Evolutionary conservation across 64 coral and sea anemone genomes (phyloP).

Genomic region (Hydrozoanthus tunicans): DNA sequence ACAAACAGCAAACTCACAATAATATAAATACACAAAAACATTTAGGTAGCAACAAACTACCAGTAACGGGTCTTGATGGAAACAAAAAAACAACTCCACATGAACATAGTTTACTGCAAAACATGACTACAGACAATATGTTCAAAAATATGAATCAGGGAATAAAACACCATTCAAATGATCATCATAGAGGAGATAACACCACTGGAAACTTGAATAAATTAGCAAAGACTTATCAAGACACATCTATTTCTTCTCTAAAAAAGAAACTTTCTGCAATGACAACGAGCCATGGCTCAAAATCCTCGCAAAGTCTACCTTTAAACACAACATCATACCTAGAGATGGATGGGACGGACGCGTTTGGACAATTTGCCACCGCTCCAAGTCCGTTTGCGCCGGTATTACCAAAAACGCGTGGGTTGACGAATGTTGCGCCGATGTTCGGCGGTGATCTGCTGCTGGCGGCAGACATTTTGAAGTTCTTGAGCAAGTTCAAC

Average conservation of each 20-base stretch:
- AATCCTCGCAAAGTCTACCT: neutral
- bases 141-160: neutral
- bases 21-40: neutral
- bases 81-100: neutral
- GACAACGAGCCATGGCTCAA: neutral
- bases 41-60: neutral
- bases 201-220: slow-evolving; percentile 14
- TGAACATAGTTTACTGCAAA: neutral
- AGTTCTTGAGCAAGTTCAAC: slow-evolving; percentile 24
- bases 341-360: neutral
- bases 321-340: neutral
- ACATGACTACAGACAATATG: neutral
- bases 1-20: neutral
- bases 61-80: neutral
- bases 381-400: slow-evolving; percentile 56
- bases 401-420: slow-evolving; percentile 31
- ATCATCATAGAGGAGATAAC: neutral
- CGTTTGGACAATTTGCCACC: slow-evolving; percentile 3
- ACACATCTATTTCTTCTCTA: slow-evolving; percentile 36
- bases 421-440: slow-evolving; percentile 28
- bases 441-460: slow-evolving; percentile 61
- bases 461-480: slow-evolving; percentile 60
- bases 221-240: neutral
- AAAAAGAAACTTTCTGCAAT: slow-evolving; percentile 42
- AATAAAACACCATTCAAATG: neutral